Evolutionary conservation across 2,113 vertebrate genomes (phyloP).

Genomic region (Phalacrocorax aristotelis): DNA sequence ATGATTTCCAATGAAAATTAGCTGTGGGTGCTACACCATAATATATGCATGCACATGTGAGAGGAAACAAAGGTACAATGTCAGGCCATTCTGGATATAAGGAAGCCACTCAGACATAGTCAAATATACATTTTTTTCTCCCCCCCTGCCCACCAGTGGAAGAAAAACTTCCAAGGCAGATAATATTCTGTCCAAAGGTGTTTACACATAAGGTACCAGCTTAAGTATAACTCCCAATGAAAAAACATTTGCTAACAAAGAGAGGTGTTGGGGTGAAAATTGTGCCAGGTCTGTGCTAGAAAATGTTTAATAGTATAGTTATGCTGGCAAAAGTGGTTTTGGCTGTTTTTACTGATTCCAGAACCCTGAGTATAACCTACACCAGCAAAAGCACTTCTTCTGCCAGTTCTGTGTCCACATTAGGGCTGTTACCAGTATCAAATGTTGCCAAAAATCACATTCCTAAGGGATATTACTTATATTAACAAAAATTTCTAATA

Average conservation of each 20-base stretch:
- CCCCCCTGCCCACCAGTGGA: rapidly evolving
- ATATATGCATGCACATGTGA: background rate
- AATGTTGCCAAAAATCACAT: constrained; percentile 1
- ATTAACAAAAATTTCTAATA: background rate
- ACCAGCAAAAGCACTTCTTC: background rate
- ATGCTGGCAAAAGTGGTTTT: background rate
- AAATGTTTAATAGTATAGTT: background rate
- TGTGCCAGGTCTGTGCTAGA: background rate
- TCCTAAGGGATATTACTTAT: background rate
- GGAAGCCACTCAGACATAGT: background rate
- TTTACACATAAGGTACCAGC: background rate
- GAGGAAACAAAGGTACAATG: background rate
- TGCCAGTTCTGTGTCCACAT: background rate
- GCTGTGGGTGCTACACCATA: background rate
- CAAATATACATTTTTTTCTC: background rate
- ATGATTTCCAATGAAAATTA: background rate
- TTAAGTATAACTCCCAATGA: background rate
- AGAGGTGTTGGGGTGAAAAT: background rate
- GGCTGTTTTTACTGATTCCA: background rate
- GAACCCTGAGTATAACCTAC: background rate
- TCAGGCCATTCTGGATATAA: background rate
- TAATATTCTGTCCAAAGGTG: background rate
- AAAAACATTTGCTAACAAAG: background rate
- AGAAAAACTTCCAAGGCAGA: background rate
- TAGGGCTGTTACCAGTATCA: background rate